A percentile compares a stretch with the other conserved stretches of the same genome.
Conservation (phyloP, 1,140 invertebrate genomes). For the Gryon sp. region DNA sequence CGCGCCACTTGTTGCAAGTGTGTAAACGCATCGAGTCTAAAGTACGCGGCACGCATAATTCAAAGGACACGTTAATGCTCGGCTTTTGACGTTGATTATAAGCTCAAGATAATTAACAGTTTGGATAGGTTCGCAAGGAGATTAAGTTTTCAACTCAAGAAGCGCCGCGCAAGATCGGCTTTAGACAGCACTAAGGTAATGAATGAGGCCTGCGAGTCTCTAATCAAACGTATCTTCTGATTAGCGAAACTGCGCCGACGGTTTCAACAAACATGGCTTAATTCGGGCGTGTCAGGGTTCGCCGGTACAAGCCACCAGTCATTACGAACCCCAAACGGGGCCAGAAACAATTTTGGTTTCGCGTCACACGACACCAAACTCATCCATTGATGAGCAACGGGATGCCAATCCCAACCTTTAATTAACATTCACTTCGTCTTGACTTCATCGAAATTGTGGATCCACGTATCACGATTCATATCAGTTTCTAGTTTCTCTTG, state of each 20-base stretch:
- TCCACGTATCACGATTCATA: no score
- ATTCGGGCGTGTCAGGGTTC: slow-evolving; percentile 65
- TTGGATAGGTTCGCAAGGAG: slow-evolving; percentile 40
- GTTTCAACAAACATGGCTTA: slow-evolving; percentile 70
- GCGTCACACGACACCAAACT: slow-evolving; percentile 16
- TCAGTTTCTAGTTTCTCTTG: no score
- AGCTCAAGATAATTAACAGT: slow-evolving; percentile 61
- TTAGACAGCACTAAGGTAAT: slow-evolving; percentile 62
- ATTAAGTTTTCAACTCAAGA: slow-evolving; percentile 64
- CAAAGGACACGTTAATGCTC: slow-evolving; percentile 45
- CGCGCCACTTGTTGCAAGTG: slow-evolving; percentile 51
- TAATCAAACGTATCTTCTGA: slow-evolving; percentile 76
- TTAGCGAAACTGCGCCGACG: slow-evolving; percentile 61
- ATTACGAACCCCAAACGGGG: slow-evolving; percentile 20
- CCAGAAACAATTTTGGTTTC: slow-evolving; percentile 36
- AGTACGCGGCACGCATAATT: slow-evolving; percentile 18
- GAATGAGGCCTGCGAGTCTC: slow-evolving; percentile 71
- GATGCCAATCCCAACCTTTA: slow-evolving; percentile 29
- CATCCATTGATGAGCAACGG: slow-evolving; percentile 11
- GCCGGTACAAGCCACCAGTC: slow-evolving; percentile 24
- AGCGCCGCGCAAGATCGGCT: slow-evolving; percentile 62
- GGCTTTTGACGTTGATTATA: slow-evolving; percentile 63
- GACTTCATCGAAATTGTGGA: background rate
- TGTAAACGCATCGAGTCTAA: background rate
- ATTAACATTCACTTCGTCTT: slow-evolving; percentile 4